A percentile compares a stretch with the other conserved stretches of the same genome.
Conservation (phyloP, 2,113 vertebrate genomes). For the Gopherus flavomarginatus region DNA sequence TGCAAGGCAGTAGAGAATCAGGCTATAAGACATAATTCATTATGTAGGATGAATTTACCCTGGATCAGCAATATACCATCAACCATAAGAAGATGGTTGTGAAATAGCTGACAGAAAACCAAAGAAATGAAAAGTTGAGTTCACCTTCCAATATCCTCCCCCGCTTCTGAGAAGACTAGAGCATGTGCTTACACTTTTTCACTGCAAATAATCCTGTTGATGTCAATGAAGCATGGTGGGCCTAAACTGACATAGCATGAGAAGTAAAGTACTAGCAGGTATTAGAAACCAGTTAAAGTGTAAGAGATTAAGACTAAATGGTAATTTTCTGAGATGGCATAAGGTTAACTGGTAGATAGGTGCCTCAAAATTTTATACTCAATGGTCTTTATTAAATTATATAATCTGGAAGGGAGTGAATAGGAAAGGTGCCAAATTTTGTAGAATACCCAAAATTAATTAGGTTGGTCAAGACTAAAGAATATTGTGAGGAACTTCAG, state of each 20-base stretch:
- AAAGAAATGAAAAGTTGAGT: not conserved
- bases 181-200: not conserved
- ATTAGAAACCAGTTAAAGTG: not conserved
- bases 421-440: not conserved
- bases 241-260: not conserved
- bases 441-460: not conserved
- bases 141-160: not conserved
- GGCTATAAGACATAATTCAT: constrained; percentile 17
- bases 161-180: not conserved
- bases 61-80: not conserved
- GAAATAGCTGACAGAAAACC: not conserved
- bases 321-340: not conserved
- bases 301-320: rapidly evolving
- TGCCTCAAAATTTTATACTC: not conserved
- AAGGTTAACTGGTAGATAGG: not conserved
- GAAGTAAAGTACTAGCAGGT: not conserved
- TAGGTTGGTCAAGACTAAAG: not conserved
- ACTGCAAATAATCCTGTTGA: not conserved
- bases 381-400: rapidly evolving
- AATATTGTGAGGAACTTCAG: not conserved
- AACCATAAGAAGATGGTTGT: not conserved
- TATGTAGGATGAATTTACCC: constrained; percentile 12
- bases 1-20: not conserved
- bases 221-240: not conserved
- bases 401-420: not conserved